A percentile compares a stretch with the other conserved stretches of the same genome.
These are phyloP conservation scores for Tiphia femorata DNA, from an alignment of 2,888 invertebrate genomes.

Conservation along the genomic window DNA sequence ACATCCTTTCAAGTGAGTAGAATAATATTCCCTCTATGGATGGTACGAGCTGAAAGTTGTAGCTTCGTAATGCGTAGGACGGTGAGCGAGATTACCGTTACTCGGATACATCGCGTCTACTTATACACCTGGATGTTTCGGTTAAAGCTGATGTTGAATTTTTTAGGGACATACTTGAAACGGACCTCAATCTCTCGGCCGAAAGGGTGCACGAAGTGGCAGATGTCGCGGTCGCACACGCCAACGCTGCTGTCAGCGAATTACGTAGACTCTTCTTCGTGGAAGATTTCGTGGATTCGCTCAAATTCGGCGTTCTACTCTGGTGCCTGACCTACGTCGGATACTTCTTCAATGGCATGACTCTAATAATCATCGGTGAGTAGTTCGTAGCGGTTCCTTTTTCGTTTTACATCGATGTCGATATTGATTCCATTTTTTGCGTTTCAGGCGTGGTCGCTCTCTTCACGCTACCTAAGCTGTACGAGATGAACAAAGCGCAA, in stretches of 20 bases:
- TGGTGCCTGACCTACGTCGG: conserved; percentile 98
- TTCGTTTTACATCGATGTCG: too few relatives aligned
- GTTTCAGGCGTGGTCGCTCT: conserved; percentile 89
- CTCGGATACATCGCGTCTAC: neutral
- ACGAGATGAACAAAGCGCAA: conserved; percentile 94
- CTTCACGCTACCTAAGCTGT: conserved; percentile 96
- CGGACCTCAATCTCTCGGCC: conserved; percentile 88
- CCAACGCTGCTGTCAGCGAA: conserved; percentile 85
- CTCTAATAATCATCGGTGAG: conserved; percentile 92
- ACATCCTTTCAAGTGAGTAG: conserved; percentile 96
- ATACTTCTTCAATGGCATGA: conserved; percentile 99
- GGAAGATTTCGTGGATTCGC: conserved; percentile 95
- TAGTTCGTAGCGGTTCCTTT: too few relatives aligned
- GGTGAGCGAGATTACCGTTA: neutral
- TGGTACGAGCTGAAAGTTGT: neutral
- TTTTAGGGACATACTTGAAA: conserved; percentile 84
- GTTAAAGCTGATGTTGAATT: neutral
- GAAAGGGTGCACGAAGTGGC: conserved; percentile 93
- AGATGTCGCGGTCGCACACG: conserved; percentile 87
- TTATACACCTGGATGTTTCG: too few relatives aligned
- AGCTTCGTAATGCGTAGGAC: neutral
- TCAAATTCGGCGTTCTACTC: conserved; percentile 94
- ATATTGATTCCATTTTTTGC: conserved; percentile 35
- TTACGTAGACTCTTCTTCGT: conserved; percentile 95
- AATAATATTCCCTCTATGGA: neutral